Evolutionary conservation across 2,797 vertebrate species (phyloP).

Genomic region (Pseudomugil gertrudae): DNA sequence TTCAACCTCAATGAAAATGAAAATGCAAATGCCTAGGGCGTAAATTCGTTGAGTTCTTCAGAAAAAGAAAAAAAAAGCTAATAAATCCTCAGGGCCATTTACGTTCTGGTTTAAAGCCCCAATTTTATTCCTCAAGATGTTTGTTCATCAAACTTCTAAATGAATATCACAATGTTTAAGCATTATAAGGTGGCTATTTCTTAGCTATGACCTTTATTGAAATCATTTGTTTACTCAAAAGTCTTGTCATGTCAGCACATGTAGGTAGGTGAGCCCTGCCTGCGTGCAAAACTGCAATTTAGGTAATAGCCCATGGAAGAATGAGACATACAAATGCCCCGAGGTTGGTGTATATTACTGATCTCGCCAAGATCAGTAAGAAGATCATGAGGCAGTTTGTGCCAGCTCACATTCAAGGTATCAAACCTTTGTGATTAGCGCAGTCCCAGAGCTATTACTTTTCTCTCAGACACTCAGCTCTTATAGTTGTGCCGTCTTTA

Average conservation of each 20-base stretch:
- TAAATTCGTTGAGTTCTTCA: not conserved
- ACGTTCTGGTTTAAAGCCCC: not conserved
- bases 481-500: conserved; percentile 45
- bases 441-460: conserved; percentile 48
- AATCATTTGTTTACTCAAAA: conserved; percentile 40
- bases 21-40: not conserved
- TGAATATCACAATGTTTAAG: too few species aligned
- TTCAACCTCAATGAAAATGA: not conserved
- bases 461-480: conserved; percentile 9
- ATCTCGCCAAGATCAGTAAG: conserved; percentile 21
- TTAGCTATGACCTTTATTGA: not conserved
- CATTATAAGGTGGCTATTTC: too few species aligned
- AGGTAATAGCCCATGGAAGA: conserved; percentile 19
- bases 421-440: conserved; percentile 40
- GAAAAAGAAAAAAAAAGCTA: not conserved
- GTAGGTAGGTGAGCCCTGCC: not conserved
- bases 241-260: conserved; percentile 48
- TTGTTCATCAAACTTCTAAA: not conserved
- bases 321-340: conserved; percentile 29
- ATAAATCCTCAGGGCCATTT: not conserved
- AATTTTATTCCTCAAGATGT: not conserved
- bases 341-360: conserved; percentile 20
- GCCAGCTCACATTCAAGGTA: conserved; percentile 25
- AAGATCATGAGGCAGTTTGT: conserved; percentile 48
- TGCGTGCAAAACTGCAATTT: conserved; percentile 32